A percentile compares a stretch with the other conserved stretches of the same genome.
These are phyloP conservation scores for Leptosomus discolor DNA, from an alignment of 2,113 vertebrate species.

Conservation along the genomic window DNA sequence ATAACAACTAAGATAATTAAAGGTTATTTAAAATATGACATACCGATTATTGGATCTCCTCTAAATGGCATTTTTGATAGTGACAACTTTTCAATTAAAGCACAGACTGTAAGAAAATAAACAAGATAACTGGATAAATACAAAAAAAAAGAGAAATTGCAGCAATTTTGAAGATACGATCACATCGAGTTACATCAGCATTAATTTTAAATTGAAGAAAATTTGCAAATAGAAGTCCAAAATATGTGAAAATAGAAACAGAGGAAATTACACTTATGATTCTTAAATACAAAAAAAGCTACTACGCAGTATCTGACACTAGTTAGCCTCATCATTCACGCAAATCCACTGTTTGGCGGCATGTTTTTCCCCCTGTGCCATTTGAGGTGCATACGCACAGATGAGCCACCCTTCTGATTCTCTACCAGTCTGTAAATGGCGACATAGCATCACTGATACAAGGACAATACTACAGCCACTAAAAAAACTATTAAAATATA, in stretches of 20 bases:
- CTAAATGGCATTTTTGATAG: slow-evolving; percentile 89
- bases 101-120: slow-evolving; percentile 78
- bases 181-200: neutral
- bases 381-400: neutral
- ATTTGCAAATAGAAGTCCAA: neutral
- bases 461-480: neutral
- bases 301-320: rapidly evolving
- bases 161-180: neutral
- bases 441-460: rapidly evolving
- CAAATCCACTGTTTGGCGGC: neutral
- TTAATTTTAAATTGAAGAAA: neutral
- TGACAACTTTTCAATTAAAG: slow-evolving; percentile 88
- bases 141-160: neutral
- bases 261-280: neutral
- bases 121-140: neutral
- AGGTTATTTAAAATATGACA: neutral
- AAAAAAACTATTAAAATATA: neutral
- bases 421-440: neutral
- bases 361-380: neutral
- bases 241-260: neutral
- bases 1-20: neutral
- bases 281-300: neutral
- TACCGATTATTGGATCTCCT: slow-evolving; percentile 83
- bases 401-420: neutral
- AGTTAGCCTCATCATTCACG: neutral